These are phyloP conservation scores for Athene cunicularia DNA, from an alignment of 2,113 vertebrate genomes.

Conservation along the genomic window DNA sequence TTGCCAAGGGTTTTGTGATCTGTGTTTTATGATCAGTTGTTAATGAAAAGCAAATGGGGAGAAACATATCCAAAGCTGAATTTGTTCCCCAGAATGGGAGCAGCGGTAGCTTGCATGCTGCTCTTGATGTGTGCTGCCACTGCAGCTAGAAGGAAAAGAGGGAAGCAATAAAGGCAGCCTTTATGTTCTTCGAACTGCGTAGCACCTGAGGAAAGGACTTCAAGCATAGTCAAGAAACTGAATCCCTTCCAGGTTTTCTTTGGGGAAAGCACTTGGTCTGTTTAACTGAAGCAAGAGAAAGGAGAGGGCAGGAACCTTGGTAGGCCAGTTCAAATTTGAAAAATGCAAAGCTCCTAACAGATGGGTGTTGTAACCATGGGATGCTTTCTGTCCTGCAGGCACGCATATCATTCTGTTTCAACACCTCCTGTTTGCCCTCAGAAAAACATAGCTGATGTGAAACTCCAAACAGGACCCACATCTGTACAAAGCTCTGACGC, in stretches of 20 bases:
- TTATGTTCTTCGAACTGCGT: not conserved
- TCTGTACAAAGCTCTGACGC: slow-evolving; percentile 82
- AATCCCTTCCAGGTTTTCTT: not conserved
- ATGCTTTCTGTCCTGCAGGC: slow-evolving; percentile 76
- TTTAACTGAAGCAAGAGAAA: not conserved
- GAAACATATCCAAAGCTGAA: not conserved
- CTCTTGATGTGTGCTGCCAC: not conserved
- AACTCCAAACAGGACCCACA: slow-evolving; percentile 78
- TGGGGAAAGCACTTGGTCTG: not conserved
- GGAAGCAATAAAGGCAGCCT: not conserved
- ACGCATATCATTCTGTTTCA: slow-evolving; percentile 87
- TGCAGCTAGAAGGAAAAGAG: not conserved
- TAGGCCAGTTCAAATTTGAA: not conserved
- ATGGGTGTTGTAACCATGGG: slow-evolving; percentile 1
- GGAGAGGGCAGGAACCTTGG: not conserved
- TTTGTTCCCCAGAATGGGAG: not conserved
- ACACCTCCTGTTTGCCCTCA: slow-evolving; percentile 81
- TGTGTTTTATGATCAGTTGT: not conserved
- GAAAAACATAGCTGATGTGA: slow-evolving; percentile 85
- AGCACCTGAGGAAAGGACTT: not conserved
- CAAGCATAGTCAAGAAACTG: not conserved
- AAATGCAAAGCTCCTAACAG: not conserved
- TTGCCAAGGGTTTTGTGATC: not conserved
- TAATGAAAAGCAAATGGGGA: not conserved
- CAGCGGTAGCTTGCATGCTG: not conserved